phyloP scores from a whole-genome alignment of 1,140 invertebrate genomes.

The Neoseiulus cucumeris region DNA sequence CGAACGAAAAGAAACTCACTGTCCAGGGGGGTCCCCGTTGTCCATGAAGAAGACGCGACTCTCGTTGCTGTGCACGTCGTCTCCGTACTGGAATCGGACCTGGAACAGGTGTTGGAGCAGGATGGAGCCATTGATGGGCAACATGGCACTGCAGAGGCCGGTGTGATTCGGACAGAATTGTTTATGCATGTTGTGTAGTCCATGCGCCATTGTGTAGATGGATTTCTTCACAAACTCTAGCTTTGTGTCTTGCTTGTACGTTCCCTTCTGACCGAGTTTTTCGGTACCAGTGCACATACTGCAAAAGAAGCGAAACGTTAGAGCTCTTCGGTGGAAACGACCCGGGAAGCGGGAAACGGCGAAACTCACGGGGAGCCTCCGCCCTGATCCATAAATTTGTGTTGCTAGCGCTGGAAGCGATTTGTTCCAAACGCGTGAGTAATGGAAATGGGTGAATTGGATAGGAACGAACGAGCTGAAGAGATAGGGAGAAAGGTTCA shows the following conservation, averaged over 20 bases:
- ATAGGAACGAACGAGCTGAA: too few species aligned
- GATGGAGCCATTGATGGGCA: conserved; percentile 41
- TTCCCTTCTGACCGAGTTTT: conserved; percentile 26
- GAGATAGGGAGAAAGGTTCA: too few species aligned
- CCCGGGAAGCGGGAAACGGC: background rate
- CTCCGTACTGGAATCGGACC: conserved; percentile 46
- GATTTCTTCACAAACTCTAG: conserved; percentile 54
- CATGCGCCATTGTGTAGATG: conserved; percentile 45
- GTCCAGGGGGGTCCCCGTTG: conserved; percentile 60
- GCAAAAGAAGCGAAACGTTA: conserved; percentile 15
- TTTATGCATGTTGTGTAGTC: conserved; percentile 38
- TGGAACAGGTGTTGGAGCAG: conserved; percentile 50
- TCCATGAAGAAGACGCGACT: conserved; percentile 45
- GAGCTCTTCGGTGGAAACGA: background rate
- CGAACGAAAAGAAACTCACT: conserved; percentile 36
- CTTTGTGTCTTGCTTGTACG: conserved; percentile 48
- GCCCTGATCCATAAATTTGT: too few species aligned
- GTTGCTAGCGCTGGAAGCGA: too few species aligned
- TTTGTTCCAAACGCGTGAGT: too few species aligned
- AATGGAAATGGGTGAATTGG: too few species aligned
- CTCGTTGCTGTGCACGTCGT: conserved; percentile 27
- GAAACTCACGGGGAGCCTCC: too few species aligned
- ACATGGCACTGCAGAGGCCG: conserved; percentile 39
- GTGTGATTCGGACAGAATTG: conserved; percentile 30
- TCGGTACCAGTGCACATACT: conserved; percentile 29